These are phyloP conservation scores for Abscondita cerata DNA, from an alignment of 2,888 invertebrate species.

Conservation along the genomic window DNA sequence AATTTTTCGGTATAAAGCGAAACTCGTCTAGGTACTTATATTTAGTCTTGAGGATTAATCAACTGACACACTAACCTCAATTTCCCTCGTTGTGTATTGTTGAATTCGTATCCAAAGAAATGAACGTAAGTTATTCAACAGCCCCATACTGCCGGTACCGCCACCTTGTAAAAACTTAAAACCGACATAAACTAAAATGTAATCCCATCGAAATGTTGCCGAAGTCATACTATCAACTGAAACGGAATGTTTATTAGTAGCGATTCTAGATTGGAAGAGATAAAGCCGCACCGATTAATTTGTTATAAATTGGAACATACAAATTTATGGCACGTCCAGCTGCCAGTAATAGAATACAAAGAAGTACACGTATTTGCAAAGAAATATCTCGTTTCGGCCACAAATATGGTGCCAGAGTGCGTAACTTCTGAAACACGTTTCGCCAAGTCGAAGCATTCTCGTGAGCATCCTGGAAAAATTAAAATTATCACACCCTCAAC, in stretches of 20 bases:
- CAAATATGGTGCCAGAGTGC: slow-evolving; percentile 84
- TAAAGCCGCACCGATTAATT: slow-evolving; percentile 78
- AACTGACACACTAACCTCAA: slow-evolving; percentile 71
- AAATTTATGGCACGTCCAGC: slow-evolving; percentile 88
- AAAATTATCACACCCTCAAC: not conserved
- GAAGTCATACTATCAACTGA: slow-evolving; percentile 75
- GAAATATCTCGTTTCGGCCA: slow-evolving; percentile 87
- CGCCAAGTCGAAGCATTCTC: slow-evolving; percentile 78
- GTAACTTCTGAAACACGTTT: slow-evolving; percentile 79
- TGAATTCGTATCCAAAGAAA: slow-evolving; percentile 96
- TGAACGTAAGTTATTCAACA: slow-evolving; percentile 88
- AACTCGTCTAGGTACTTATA: no score
- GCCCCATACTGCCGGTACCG: slow-evolving; percentile 90
- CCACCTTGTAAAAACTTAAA: slow-evolving; percentile 96
- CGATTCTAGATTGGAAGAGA: no score
- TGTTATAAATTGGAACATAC: slow-evolving; percentile 92
- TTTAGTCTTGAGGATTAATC: no score
- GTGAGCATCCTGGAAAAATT: slow-evolving; percentile 55
- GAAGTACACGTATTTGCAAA: slow-evolving; percentile 81
- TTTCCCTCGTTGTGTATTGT: slow-evolving; percentile 93
- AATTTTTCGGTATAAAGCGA: no score
- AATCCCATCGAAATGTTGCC: slow-evolving; percentile 83
- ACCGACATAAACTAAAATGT: slow-evolving; percentile 82
- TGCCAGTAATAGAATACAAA: slow-evolving; percentile 79
- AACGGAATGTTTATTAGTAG: no score